These are phyloP conservation scores for Hemaris fuciformis DNA, from an alignment of 2,888 invertebrate species.

Conservation along the genomic window DNA sequence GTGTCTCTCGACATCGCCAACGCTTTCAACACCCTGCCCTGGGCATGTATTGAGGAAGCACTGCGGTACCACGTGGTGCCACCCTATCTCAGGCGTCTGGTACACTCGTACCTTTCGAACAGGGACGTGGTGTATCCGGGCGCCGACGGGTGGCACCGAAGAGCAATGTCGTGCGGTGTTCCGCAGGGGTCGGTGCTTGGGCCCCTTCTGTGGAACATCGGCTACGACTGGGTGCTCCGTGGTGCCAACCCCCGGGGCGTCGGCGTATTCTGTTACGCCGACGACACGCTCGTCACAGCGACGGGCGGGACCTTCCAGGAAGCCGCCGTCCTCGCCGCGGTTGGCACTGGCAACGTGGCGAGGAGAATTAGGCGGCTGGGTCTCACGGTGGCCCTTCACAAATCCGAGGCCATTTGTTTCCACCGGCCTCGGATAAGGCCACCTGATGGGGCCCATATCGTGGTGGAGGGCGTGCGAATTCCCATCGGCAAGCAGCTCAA, in stretches of 20 bases:
- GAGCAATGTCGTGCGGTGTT: neutral
- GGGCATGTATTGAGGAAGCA: neutral
- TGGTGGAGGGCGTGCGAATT: too few species aligned
- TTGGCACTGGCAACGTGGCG: conserved; percentile 2
- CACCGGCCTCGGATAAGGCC: too few species aligned
- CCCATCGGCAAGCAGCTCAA: too few species aligned
- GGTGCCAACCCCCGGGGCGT: conserved; percentile 14
- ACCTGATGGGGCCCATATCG: too few species aligned
- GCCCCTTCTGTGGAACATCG: too few species aligned
- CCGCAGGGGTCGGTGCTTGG: conserved; percentile 5
- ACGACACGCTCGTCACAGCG: conserved; percentile 24
- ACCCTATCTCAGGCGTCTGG: neutral
- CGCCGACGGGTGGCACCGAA: neutral
- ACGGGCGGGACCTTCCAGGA: conserved; percentile 12
- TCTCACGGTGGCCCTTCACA: conserved; percentile 17
- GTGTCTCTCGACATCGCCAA: too few species aligned
- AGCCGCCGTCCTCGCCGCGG: conserved; percentile 12
- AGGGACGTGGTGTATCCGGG: neutral
- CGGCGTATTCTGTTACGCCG: conserved; percentile 21
- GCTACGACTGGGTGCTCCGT: conserved; percentile 18
- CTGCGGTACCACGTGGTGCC: neutral
- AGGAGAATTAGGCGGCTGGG: conserved; percentile 18
- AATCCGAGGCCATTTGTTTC: neutral
- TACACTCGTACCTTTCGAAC: neutral
- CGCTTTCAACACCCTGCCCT: neutral